These are phyloP conservation scores for Merodon equestris DNA, from an alignment of 2,888 invertebrate species.

Conservation along the genomic window DNA sequence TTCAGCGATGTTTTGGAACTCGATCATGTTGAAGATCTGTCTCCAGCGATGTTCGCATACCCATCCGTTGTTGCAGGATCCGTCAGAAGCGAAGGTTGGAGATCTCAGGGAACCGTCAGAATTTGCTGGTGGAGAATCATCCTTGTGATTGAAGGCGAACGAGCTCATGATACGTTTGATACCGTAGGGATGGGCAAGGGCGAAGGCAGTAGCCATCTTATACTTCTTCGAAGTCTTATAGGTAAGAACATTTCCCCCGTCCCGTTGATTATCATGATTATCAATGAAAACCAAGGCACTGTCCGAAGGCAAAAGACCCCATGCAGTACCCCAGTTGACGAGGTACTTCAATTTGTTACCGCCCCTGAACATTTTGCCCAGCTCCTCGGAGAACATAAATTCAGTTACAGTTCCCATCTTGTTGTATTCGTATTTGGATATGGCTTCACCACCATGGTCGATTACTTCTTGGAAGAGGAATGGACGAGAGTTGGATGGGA, in stretches of 20 bases:
- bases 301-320: conserved; percentile 82
- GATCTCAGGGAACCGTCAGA: too few species aligned
- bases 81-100: conserved; percentile 81
- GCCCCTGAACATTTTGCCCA: conserved; percentile 81
- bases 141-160: conserved; percentile 83
- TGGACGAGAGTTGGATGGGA: conserved; percentile 81
- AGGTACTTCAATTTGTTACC: conserved; percentile 83
- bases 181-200: conserved; percentile 91
- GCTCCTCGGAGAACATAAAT: too few species aligned
- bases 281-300: conserved; percentile 88
- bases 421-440: conserved; percentile 79
- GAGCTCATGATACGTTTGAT: conserved; percentile 91
- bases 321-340: conserved; percentile 82
- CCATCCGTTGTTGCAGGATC: conserved; percentile 85
- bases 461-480: conserved; percentile 88
- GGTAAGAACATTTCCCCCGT: conserved; percentile 83
- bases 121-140: conserved; percentile 84
- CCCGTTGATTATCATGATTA: conserved; percentile 93
- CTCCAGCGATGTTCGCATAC: conserved; percentile 91
- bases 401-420: conserved; percentile 83
- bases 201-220: conserved; percentile 89
- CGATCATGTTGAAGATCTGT: conserved; percentile 87
- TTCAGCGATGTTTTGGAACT: conserved; percentile 86
- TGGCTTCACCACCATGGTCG: conserved; percentile 81
- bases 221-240: conserved; percentile 81